These are phyloP conservation scores for Zelleria hepariella DNA, from an alignment of 2,888 invertebrate species.

Conservation along the genomic window DNA sequence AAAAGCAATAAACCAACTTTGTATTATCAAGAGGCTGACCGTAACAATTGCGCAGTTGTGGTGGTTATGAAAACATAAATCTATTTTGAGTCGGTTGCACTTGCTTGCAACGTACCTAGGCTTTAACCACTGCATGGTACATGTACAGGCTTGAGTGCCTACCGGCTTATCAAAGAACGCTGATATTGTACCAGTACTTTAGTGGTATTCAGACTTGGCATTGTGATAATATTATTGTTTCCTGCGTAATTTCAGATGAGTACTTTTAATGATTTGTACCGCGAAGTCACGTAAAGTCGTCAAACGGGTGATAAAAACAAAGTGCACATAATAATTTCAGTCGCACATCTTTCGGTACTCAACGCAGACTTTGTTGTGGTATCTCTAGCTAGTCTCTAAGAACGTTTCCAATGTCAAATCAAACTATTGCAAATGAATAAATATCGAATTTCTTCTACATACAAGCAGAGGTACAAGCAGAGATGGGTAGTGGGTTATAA, in stretches of 20 bases:
- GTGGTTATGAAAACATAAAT: constrained; percentile 1
- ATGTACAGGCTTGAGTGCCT: no score
- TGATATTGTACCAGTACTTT: background rate
- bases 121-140: background rate
- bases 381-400: no score
- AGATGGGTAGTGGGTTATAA: no score
- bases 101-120: background rate
- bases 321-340: background rate
- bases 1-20: background rate
- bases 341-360: background rate
- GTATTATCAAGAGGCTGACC: background rate
- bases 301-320: background rate
- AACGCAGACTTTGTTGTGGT: background rate
- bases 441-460: no score
- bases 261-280: constrained; percentile 6
- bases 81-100: background rate
- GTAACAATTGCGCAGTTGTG: background rate
- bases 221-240: background rate
- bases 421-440: no score
- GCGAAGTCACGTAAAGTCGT: background rate
- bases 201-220: background rate
- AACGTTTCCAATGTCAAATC: no score
- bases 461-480: no score
- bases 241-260: background rate
- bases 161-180: background rate